Base-by-base conservation (phyloP, 2,888 invertebrate genomes). In the Beris chalybata region DNA sequence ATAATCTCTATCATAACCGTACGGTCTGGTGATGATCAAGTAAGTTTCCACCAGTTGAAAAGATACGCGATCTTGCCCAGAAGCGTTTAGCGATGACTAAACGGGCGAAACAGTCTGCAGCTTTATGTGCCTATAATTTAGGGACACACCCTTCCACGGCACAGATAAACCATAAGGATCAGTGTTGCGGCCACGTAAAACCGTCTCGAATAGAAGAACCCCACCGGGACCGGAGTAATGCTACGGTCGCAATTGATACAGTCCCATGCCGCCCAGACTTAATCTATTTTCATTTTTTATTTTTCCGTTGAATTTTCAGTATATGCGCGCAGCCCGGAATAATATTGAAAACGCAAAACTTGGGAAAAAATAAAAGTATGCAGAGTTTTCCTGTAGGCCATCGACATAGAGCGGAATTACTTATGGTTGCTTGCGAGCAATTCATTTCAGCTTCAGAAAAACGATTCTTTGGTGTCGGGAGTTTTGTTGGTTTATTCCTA, bases 91-190 rank as follows among this genome's bases (percentile, higher is more conserved):
- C 57, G 55, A 59, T 59, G 64, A 56, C 67, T 67, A 64, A 64
- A 15, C 45, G 56, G 44, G 45, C 44, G 15, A 44, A 47, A 47
- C 38, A 54, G 44, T 43, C 52, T 43, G 48, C 56, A 56, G 56
- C 54, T n/a, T 38, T 61, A 57, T 61, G 65, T 61, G 68, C 57
- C 64, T 68, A 63, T 66, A 68, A 68, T 66, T 68, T 66, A 44
- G 61, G 63, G 66, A 68, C 65, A 68, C 68, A 68, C 68, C 68
- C 66, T 68, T 54, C 50, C 52, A 22, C 38, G 13, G 43, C 22
- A n/a, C 22, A 43, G 52, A 5, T 61, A 43, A 61, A 6, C 30
- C 61, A 15, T 22, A 61, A 61, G 58, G 58, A 61, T 15, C 32
- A n/a, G 11, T 54, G 30, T 4, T 54, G 29, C 38, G 22, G 7